Evolutionary conservation across 2,888 invertebrate genomes (phyloP).

Genomic region (Pycnomerus fuliginosus): DNA sequence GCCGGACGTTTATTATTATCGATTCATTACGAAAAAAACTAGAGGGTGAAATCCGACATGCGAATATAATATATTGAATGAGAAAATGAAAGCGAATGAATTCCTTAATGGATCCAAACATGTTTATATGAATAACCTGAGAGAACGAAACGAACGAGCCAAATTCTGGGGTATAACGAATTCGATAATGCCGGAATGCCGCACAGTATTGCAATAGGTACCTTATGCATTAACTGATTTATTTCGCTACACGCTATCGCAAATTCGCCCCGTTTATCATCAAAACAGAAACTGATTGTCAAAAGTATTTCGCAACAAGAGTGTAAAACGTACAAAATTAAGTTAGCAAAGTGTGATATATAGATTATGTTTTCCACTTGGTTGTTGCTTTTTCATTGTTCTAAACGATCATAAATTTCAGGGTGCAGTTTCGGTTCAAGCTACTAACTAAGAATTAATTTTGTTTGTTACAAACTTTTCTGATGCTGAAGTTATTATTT

Average conservation of each 20-base stretch:
- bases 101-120: conserved; percentile 12
- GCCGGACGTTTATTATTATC: too few species aligned
- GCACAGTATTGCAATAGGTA: too few species aligned
- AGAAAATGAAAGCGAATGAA: conserved; percentile 7
- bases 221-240: neutral
- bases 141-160: too few species aligned
- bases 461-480: conserved; percentile 8
- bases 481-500: too few species aligned
- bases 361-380: conserved; percentile 21
- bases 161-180: too few species aligned
- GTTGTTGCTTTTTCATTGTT: conserved; percentile 18
- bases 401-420: conserved; percentile 11
- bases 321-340: conserved; percentile 20
- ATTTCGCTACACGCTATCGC: neutral
- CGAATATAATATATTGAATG: too few species aligned
- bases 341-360: conserved; percentile 22
- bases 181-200: too few species aligned
- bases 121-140: conserved; percentile 4
- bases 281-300: neutral
- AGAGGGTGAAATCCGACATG: too few species aligned
- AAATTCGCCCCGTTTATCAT: neutral
- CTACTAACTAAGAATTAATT: conserved; percentile 18
- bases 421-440: conserved; percentile 15
- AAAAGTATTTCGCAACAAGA: neutral
- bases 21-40: too few species aligned